Percentiles rank a stretch among this genome's conserved stretches.
Conservation (phyloP, 92 coral and sea anemone species). For the Pocillopora meandrina region DNA sequence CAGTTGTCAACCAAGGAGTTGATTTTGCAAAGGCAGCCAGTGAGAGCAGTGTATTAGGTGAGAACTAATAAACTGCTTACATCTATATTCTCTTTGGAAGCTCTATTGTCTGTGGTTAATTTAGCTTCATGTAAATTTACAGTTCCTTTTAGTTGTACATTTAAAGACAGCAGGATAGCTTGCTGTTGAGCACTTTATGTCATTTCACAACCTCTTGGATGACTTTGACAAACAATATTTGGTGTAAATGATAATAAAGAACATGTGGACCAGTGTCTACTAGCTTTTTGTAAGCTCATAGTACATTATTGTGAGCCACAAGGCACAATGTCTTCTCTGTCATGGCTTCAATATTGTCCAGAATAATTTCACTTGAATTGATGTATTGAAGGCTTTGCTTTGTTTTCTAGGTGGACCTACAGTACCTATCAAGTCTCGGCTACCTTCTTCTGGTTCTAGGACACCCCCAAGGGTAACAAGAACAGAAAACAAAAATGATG, state of each 20-base stretch:
- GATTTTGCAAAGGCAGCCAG: constrained; percentile 39
- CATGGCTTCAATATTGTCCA: not conserved
- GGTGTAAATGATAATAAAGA: too few species aligned
- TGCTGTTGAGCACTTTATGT: too few species aligned
- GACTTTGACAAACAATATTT: too few species aligned
- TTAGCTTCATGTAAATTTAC: too few species aligned
- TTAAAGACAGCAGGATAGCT: too few species aligned
- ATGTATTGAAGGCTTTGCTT: not conserved
- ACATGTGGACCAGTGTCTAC: too few species aligned
- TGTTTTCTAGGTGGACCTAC: constrained; percentile 71
- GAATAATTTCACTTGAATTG: too few species aligned
- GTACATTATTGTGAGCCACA: too few species aligned
- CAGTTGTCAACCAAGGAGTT: constrained; percentile 24
- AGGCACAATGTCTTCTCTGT: not conserved
- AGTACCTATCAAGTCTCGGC: constrained; percentile 73
- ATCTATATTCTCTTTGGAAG: not conserved
- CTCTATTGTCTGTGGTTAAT: too few species aligned
- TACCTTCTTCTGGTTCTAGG: constrained; percentile 63
- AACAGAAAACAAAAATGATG: constrained; percentile 77
- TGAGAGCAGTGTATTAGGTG: constrained; percentile 42
- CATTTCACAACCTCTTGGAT: too few species aligned
- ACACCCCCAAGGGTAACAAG: constrained; percentile 61
- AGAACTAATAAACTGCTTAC: not conserved
- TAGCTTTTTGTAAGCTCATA: too few species aligned
- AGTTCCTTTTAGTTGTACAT: too few species aligned